These are phyloP conservation scores for Drosophila serrata DNA, from an alignment of 1,140 invertebrate species.

Conservation along the genomic window DNA sequence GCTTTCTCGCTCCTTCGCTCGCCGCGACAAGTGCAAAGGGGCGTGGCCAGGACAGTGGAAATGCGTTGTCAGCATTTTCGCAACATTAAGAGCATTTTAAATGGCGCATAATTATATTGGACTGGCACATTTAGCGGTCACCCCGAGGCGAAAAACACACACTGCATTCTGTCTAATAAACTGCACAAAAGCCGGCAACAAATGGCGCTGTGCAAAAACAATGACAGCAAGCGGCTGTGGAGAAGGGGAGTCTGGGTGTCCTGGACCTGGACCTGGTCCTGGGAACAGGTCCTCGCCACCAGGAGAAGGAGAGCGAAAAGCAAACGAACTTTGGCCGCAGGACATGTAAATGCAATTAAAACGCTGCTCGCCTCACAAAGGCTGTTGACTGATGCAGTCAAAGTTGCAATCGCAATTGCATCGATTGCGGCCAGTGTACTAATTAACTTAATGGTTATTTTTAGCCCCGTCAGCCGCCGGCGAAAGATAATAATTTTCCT, in stretches of 20 bases:
- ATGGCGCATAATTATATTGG: constrained; percentile 80
- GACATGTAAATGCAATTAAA: constrained; percentile 83
- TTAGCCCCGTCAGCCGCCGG: constrained; percentile 15
- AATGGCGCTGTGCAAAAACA: constrained; percentile 46
- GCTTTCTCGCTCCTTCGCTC: constrained; percentile 30
- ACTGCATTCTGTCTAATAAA: constrained; percentile 77
- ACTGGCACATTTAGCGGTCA: constrained; percentile 70
- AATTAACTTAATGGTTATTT: constrained; percentile 71
- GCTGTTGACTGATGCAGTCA: constrained; percentile 66
- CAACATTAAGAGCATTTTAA: constrained; percentile 78
- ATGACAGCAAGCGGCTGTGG: constrained; percentile 3
- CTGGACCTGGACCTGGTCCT: constrained; percentile 5
- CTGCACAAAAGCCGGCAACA: constrained; percentile 57
- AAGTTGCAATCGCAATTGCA: constrained; percentile 58
- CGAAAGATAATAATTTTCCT: constrained; percentile 41
- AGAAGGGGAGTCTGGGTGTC: not conserved
- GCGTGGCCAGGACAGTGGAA: constrained; percentile 13
- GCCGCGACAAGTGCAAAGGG: constrained; percentile 44
- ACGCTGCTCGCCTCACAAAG: constrained; percentile 40
- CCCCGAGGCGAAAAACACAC: constrained; percentile 52
- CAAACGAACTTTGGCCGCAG: constrained; percentile 67
- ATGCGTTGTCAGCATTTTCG: constrained; percentile 27
- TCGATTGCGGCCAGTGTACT: constrained; percentile 67
- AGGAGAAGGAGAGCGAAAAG: constrained; percentile 38
- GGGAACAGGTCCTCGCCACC: constrained; percentile 9